Evolutionary conservation across 1,140 invertebrate genomes (phyloP), one percentile per base, ranked within the genome.

Genomic region (Aphelinus atriplicis): DNA sequence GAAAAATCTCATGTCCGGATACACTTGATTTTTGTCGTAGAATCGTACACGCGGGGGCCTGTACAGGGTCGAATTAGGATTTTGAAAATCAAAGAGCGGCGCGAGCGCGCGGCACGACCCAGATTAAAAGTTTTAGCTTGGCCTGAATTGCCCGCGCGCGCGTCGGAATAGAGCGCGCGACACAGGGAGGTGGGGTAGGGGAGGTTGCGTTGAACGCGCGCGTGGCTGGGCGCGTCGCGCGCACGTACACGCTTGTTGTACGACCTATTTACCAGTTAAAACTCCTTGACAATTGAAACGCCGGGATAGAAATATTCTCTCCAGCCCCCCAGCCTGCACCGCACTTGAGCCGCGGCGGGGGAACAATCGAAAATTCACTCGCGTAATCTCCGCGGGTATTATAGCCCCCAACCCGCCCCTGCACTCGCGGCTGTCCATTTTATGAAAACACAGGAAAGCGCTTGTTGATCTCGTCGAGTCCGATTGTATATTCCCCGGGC

Each of bases 251-350:
- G 58, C 60, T 68, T 68, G 65, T 70, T 70, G 47, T 43, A 7
- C 55, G 65, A 75, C 67, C 73, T 48, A 75, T 70, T 70, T 75
- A 58, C 61, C 1, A 7, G 26, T 26, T 26, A 56, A 68, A 63
- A 68, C 58, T 68, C 65, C 51, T 68, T 69, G 43, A 68, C 60
- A 68, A 74, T 74, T 74, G 58, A 56, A 74, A 68, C 46, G 62
- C n/a, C n/a, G 62, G 55, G 48, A 72, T 70, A 70, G 53, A 70
- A 70, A 45, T 61, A 57, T 68, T 53, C 43, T 46, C n/a, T 57
- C 43, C 42, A 26, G 4, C 26, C 9, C 26, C 48, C 4, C 47
- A 4, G 9, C 3, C 53, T 53, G 45, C 57, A 43, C 57, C 9
- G 10, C 26, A 26, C 26, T 26, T 26, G 26, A 26, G 26, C 26